A percentile compares a stretch with the other conserved stretches of the same genome.
phyloP scores from a whole-genome alignment of 1,140 invertebrate species.

The Saccostrea cuccullata region DNA sequence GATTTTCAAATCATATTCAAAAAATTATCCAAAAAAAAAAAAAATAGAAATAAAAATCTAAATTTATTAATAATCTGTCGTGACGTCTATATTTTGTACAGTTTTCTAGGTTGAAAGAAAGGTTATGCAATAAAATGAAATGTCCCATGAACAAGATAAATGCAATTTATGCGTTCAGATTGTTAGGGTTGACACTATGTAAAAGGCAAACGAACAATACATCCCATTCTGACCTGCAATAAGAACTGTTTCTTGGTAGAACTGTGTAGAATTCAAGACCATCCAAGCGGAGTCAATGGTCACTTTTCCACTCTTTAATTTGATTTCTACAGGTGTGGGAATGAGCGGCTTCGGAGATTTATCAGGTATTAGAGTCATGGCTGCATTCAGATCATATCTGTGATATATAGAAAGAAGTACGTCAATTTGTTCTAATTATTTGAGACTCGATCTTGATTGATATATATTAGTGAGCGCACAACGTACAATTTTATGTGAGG shows the following conservation, averaged over 20 bases:
- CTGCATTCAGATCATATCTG: neutral
- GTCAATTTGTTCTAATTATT: neutral
- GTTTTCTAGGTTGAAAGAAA: too few species aligned
- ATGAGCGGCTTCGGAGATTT: neutral
- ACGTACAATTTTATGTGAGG: too few species aligned
- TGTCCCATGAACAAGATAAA: neutral
- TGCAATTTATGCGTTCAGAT: neutral
- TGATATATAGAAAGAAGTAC: neutral
- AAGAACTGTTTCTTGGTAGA: neutral
- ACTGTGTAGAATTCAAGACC: neutral
- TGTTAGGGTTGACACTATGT: neutral
- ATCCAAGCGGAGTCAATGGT: neutral
- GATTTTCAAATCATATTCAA: neutral
- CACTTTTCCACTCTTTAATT: neutral
- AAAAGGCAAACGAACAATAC: neutral
- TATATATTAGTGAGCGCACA: too few species aligned
- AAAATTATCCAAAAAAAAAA: neutral
- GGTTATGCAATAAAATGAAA: too few species aligned
- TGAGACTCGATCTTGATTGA: too few species aligned
- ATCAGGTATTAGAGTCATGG: neutral
- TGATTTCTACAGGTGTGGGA: neutral
- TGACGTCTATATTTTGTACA: too few species aligned
- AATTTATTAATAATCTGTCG: neutral
- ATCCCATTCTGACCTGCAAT: neutral
- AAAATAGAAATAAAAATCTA: neutral